Conservation (phyloP, 2,888 invertebrate species). For the Serripes groenlandicus region DNA sequence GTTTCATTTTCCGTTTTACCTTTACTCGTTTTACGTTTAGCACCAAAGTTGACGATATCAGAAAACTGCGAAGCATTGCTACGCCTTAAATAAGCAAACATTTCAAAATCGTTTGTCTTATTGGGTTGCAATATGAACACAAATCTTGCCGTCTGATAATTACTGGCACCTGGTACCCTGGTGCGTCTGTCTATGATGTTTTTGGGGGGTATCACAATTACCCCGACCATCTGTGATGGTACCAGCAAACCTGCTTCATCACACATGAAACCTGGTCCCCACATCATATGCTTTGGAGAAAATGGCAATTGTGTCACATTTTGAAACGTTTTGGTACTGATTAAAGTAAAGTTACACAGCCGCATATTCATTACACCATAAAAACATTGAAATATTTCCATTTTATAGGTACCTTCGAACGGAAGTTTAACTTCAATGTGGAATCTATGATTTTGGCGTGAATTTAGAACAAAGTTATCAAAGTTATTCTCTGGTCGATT, state of each 20-base stretch:
- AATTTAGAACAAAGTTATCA: slow-evolving; percentile 31
- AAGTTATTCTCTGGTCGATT: not conserved
- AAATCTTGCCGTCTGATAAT: not conserved
- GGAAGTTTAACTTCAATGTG: slow-evolving; percentile 57
- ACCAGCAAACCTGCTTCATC: slow-evolving; percentile 44
- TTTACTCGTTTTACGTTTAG: not conserved
- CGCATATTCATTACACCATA: slow-evolving; percentile 28
- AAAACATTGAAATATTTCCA: slow-evolving; percentile 49
- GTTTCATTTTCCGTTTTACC: slow-evolving; percentile 13
- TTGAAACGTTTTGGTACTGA: slow-evolving; percentile 19
- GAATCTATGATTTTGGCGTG: slow-evolving; percentile 47
- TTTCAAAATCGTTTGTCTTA: slow-evolving; percentile 35
- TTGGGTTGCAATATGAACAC: slow-evolving; percentile 41
- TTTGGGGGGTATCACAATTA: not conserved
- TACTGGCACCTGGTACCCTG: not conserved
- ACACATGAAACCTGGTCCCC: slow-evolving; percentile 54
- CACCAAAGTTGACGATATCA: not conserved
- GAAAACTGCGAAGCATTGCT: not conserved
- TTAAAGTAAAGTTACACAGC: slow-evolving; percentile 21
- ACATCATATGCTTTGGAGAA: slow-evolving; percentile 42
- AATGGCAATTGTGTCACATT: slow-evolving; percentile 39
- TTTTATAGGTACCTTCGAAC: slow-evolving; percentile 44
- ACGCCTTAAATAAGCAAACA: slow-evolving; percentile 18
- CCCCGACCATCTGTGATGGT: slow-evolving; percentile 51
- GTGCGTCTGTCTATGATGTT: not conserved